Base-by-base conservation (phyloP, 2,113 vertebrate genomes). In the Ornithorhynchus anatinus region DNA sequence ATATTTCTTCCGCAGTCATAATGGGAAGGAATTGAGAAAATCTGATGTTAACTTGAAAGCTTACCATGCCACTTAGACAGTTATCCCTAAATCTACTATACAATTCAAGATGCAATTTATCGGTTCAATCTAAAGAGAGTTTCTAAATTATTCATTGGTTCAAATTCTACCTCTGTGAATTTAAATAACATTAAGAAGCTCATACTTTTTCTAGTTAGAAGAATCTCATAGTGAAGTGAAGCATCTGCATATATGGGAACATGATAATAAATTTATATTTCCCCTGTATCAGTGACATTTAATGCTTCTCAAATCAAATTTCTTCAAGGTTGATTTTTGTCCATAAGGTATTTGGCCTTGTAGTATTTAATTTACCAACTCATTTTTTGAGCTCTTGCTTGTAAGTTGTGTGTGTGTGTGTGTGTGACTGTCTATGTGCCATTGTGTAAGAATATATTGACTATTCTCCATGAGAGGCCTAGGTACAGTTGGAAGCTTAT, bases 401-500 rank as follows among this genome's bases (percentile, higher is more conserved):
- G 20, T 63, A 38, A 51, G 7, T 20, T 64, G 59, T 77, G 14
- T 61, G 9, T 59, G 15, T 36, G 2, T 72, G 58, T 33, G n/a
- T n/a, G 5, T 72, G 38, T 58, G 32, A 42, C n/a, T n/a, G n/a
- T n/a, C n/a, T n/a, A n/a, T 79, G 48, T 80, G 48, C n/a, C 58
- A 77, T 52, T 56, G 48, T 69, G 84, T 51, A n/a, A 33, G 25
- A 40, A 59, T 43, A 39, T 36, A 47, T 84, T 72, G 73, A 65
- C 45, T 72, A 19, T 51, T 72, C 53, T 68, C 3, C 81, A 69
- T 45, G 75, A 64, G 42, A 59, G 43, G 22, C 82, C 40, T 86
- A 84, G 90, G 84, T 88, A 72, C 25, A 65, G 31, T 58, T 52
- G 57, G 77, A 47, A 70, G 60, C 84, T 63, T 36, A 20, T 63